Evolutionary conservation across 2,113 vertebrate genomes (phyloP), one percentile per base, ranked within the genome.

Genomic region (Reinhardtius hippoglossoides): DNA sequence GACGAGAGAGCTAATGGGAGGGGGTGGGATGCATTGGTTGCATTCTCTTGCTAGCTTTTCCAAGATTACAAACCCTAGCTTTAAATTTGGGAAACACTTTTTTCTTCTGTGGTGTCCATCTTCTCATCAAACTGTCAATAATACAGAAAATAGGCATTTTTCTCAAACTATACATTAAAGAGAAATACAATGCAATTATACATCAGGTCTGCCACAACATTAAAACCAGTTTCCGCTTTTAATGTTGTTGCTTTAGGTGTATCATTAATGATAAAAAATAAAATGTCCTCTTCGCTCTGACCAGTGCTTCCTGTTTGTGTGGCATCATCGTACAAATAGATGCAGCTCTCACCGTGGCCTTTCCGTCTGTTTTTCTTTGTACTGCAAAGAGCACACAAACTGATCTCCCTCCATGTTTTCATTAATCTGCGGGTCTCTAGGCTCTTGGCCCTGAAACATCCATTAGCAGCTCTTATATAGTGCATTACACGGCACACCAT

Each of bases 381-480:
- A 60, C 80, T 83, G 77, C 81, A 76, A 73, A 81, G 59, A 86
- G 76, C 75, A 83, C 77, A 78, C 27, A 76, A 27, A 42, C 71
- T 77, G 82, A 63, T 78, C 83, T 79, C 61, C 64, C 40, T 55
- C 31, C 72, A 67, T 70, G 71, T 80, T 89, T 84, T 90, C 72
- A 88, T 89, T 88, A 88, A 66, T 73, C 56, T 73, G 60, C 60
- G 46, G 72, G 24, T 84, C 84, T 85, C 84, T 68, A 63, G 59
- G 74, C 71, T 60, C 76, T 79, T 61, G 46, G 76, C 74, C 84
- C 67, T 31, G 73, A 79, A 83, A 80, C 74, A 77, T 87, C 84
- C 86, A 88, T 90, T 90, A 90, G 83, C 84, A 78, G 78, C 74
- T 84, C 67, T 81, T 67, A 35, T 67, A 63, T 61, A 54, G 62